Conservation (phyloP, 2,888 invertebrate genomes). For the Hydriomena furcata region DNA sequence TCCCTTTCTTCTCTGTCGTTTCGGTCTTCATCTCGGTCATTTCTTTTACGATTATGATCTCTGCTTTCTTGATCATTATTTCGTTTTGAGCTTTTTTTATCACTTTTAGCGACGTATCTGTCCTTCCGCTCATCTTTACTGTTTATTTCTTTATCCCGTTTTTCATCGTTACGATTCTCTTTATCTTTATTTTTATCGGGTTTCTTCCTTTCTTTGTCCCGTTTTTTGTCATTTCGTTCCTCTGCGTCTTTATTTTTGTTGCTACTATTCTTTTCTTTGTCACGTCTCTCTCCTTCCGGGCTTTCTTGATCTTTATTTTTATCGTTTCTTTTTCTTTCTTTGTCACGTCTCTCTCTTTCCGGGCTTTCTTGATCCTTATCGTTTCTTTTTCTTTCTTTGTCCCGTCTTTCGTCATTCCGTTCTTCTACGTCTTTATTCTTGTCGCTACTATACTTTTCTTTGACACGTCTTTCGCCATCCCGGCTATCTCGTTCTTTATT, state of each 20-base stretch:
- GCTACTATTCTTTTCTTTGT: too few species aligned
- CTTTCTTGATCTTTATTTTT: constrained; percentile 29
- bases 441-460: constrained; percentile 1
- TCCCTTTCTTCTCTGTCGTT: constrained; percentile 21
- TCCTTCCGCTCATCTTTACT: constrained; percentile 31
- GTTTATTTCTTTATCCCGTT: constrained; percentile 22
- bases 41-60: constrained; percentile 33
- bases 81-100: constrained; percentile 17
- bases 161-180: constrained; percentile 29
- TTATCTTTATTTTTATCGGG: constrained; percentile 30
- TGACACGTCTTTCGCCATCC: constrained; percentile 18
- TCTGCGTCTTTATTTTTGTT: constrained; percentile 30
- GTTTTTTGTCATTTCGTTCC: constrained; percentile 24
- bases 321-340: constrained; percentile 25
- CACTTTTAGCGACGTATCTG: constrained; percentile 19
- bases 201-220: too few species aligned
- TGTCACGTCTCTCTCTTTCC: constrained; percentile 28
- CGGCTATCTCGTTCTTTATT: constrained; percentile 29
- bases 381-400: constrained; percentile 28
- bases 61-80: too few species aligned
- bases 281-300: constrained; percentile 20
- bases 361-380: background rate
- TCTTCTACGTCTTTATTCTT: constrained; percentile 28
- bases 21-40: constrained; percentile 28
- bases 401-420: constrained; percentile 25